These are phyloP conservation scores for Triplophysa rosa DNA, from an alignment of 2,113 vertebrate genomes.

Conservation along the genomic window DNA sequence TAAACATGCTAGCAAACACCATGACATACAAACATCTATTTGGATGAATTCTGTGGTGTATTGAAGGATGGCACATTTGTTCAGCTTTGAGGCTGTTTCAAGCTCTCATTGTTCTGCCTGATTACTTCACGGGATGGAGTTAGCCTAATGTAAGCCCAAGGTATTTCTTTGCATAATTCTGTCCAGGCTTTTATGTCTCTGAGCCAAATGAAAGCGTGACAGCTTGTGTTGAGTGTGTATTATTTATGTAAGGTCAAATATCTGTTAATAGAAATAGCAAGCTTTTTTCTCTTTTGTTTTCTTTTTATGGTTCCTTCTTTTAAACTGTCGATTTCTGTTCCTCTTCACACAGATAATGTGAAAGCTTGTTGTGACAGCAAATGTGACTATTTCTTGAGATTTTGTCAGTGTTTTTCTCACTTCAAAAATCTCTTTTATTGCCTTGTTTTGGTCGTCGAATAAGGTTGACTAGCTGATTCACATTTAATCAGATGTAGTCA, in stretches of 20 bases:
- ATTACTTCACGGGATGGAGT: not conserved
- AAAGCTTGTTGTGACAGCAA: not conserved
- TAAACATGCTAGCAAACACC: slow-evolving; percentile 22
- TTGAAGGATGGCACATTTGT: slow-evolving; percentile 10
- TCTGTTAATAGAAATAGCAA: slow-evolving; percentile 7
- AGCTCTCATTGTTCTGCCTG: slow-evolving; percentile 6
- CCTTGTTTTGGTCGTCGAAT: too few species aligned
- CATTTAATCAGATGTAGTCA: too few species aligned
- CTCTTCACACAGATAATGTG: not conserved
- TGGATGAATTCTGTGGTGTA: not conserved
- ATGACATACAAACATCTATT: not conserved
- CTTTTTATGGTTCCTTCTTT: slow-evolving; percentile 27
- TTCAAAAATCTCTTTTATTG: not conserved
- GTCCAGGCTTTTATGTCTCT: not conserved
- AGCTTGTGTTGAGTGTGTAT: not conserved
- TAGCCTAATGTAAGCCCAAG: slow-evolving; percentile 20
- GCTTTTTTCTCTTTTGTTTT: slow-evolving; percentile 30
- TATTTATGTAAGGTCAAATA: not conserved
- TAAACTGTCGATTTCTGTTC: slow-evolving; percentile 38
- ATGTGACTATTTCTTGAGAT: not conserved
- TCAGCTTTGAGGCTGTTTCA: slow-evolving; percentile 1
- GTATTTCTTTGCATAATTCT: slow-evolving; percentile 21
- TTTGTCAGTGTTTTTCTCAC: not conserved
- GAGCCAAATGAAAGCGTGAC: not conserved
- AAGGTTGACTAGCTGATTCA: too few species aligned